phyloP scores from a whole-genome alignment of 2,113 vertebrate genomes.

The Benthochromis sp. region DNA sequence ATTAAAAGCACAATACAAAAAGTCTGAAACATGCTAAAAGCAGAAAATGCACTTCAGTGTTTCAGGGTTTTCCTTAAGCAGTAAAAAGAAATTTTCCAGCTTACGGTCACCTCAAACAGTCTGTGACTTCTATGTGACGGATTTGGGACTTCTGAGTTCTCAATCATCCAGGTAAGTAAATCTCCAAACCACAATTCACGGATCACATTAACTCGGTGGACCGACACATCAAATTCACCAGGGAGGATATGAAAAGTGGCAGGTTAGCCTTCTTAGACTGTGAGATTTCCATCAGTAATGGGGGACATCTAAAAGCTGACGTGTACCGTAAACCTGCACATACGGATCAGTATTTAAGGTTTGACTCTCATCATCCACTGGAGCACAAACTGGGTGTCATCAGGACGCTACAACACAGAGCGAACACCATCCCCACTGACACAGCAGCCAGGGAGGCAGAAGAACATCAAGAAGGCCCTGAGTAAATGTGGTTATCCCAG shows the following conservation, averaged over 20 bases:
- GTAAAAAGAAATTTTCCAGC: neutral
- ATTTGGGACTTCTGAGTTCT: neutral
- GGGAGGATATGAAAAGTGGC: neutral
- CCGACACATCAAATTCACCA: neutral
- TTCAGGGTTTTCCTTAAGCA: neutral
- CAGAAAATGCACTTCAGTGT: neutral
- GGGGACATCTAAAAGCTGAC: neutral
- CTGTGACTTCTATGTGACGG: neutral
- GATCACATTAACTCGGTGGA: neutral
- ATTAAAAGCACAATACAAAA: neutral
- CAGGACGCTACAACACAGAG: neutral
- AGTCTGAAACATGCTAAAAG: neutral
- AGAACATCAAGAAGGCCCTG: no score
- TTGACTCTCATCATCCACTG: neutral
- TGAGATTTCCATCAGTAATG: neutral
- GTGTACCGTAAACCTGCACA: fast-evolving
- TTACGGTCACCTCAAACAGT: neutral
- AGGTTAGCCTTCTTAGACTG: neutral
- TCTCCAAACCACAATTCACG: neutral
- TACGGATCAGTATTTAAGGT: fast-evolving
- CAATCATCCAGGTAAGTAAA: neutral
- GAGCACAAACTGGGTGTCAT: neutral
- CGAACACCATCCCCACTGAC: fast-evolving
- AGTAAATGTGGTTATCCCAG: fast-evolving
- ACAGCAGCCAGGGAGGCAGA: no score